These are phyloP conservation scores for Quadroppia sp. DNA, from an alignment of 2,888 invertebrate genomes.

Conservation along the genomic window DNA sequence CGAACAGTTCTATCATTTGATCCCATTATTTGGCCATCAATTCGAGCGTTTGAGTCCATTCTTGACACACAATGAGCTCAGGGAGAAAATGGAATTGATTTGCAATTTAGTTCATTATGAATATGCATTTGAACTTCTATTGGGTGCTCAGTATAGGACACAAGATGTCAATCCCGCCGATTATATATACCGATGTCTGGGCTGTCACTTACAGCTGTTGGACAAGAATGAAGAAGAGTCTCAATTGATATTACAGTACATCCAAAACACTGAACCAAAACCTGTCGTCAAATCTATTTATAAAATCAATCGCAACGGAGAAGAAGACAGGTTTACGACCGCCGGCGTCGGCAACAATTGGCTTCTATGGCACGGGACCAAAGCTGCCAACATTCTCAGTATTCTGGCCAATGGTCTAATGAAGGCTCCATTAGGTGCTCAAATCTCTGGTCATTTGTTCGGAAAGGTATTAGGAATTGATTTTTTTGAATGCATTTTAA, in stretches of 20 bases:
- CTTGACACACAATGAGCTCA: conserved; percentile 50
- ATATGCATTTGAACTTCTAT: conserved; percentile 51
- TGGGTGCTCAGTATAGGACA: conserved; percentile 25
- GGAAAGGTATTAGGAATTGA: conserved; percentile 53
- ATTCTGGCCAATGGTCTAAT: conserved; percentile 56
- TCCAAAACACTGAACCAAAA: conserved; percentile 52
- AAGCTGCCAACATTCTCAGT: conserved; percentile 55
- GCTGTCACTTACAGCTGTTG: conserved; percentile 53
- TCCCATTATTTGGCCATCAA: conserved; percentile 56
- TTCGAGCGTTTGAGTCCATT: conserved; percentile 54
- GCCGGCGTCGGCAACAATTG: conserved; percentile 48
- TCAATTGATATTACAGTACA: conserved; percentile 57
- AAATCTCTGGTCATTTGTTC: conserved; percentile 54
- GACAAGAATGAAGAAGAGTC: conserved; percentile 53
- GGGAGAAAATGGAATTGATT: conserved; percentile 51
- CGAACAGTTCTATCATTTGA: conserved; percentile 56
- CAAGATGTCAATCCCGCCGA: conserved; percentile 54
- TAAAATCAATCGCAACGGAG: conserved; percentile 47
- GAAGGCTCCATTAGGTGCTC: conserved; percentile 55
- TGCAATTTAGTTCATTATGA: conserved; percentile 54
- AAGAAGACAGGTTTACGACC: conserved; percentile 37
- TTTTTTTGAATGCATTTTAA: conserved; percentile 48
- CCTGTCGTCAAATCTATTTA: conserved; percentile 48
- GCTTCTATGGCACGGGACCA: conserved; percentile 58
- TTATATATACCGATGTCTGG: conserved; percentile 55